These are phyloP conservation scores for Rhynchomys soricoides DNA, from an alignment of 2,113 vertebrate genomes.

Conservation along the genomic window DNA sequence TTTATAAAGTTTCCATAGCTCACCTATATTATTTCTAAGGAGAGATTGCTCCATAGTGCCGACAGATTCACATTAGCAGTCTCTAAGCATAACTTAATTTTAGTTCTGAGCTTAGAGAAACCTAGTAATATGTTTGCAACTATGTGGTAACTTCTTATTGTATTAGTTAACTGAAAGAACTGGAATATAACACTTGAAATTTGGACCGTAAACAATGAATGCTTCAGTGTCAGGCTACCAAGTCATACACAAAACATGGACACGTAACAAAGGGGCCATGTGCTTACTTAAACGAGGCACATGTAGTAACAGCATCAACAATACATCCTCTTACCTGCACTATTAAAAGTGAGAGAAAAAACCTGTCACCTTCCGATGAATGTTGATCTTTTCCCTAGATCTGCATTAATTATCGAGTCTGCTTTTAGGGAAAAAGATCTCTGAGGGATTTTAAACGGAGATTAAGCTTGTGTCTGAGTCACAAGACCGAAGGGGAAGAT, in stretches of 20 bases:
- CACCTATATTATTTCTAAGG: not conserved
- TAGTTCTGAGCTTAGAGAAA: not conserved
- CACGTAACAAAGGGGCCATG: not conserved
- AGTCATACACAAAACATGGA: not conserved
- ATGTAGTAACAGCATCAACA: not conserved
- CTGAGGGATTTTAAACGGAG: not conserved
- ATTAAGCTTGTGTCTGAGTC: not conserved
- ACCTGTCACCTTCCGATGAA: not conserved
- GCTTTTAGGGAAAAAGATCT: not conserved
- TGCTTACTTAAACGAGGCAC: not conserved
- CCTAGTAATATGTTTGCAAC: not conserved
- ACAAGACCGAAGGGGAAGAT: not conserved
- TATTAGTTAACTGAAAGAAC: not conserved
- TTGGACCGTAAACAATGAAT: not conserved
- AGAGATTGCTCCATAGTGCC: not conserved
- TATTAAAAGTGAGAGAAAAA: not conserved
- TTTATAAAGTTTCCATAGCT: constrained; percentile 13
- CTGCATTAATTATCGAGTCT: not conserved
- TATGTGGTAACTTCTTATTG: not conserved
- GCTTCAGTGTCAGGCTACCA: not conserved
- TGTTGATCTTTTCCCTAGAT: not conserved
- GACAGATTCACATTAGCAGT: not conserved
- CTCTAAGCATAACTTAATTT: not conserved
- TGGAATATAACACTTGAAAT: not conserved
- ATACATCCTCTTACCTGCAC: not conserved